phyloP scores from a whole-genome alignment of 2,888 invertebrate genomes.

The Mycalesis mineus region DNA sequence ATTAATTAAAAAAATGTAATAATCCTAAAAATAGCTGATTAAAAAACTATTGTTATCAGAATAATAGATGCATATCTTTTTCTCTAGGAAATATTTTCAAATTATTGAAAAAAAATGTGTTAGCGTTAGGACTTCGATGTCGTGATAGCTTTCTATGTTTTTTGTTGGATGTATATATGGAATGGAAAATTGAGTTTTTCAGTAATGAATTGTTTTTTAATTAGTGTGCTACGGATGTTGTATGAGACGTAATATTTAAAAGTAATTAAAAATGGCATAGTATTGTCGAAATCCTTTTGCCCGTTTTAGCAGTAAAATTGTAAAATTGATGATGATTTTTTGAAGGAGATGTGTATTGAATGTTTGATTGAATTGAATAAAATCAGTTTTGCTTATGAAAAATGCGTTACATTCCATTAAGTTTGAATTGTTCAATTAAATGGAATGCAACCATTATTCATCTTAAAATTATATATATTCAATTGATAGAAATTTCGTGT shows the following conservation, averaged over 20 bases:
- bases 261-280: neutral
- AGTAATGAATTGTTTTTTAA: constrained; percentile 4
- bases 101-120: constrained; percentile 62
- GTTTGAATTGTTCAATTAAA: neutral
- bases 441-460: neutral
- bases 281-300: neutral
- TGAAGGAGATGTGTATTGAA: neutral
- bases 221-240: constrained; percentile 15
- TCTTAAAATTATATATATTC: neutral
- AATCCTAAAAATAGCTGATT: constrained; percentile 59
- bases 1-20: constrained; percentile 35
- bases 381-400: neutral
- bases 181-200: constrained; percentile 5
- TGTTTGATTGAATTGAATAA: neutral
- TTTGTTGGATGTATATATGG: constrained; percentile 35
- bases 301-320: constrained; percentile 7
- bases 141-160: constrained; percentile 62
- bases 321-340: constrained; percentile 2
- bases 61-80: constrained; percentile 77
- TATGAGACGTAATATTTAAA: constrained; percentile 3
- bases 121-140: constrained; percentile 68
- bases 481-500: neutral
- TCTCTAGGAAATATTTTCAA: constrained; percentile 72
- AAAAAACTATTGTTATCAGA: constrained; percentile 64
- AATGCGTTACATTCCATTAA: neutral